A percentile compares a stretch with the other conserved stretches of the same genome.
These are phyloP conservation scores for Orthosia gracilis DNA, from an alignment of 2,888 invertebrate species.

Conservation along the genomic window DNA sequence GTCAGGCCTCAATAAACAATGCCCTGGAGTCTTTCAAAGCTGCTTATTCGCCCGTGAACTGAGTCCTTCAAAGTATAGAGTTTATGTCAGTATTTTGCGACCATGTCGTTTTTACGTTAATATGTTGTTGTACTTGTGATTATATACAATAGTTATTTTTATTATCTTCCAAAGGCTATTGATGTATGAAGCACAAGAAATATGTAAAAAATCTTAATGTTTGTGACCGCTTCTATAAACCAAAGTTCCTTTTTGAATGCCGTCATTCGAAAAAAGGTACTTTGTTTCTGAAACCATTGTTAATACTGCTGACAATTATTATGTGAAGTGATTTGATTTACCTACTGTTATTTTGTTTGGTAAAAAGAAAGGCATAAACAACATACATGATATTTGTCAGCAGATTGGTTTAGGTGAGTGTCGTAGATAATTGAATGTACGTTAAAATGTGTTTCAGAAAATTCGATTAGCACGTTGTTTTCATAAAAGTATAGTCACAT, in stretches of 20 bases:
- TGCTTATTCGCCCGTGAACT: slow-evolving; percentile 75
- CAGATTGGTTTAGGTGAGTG: neutral
- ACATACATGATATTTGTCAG: neutral
- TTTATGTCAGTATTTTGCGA: slow-evolving; percentile 74
- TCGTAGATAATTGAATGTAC: neutral
- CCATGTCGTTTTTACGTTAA: slow-evolving; percentile 49
- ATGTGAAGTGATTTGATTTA: neutral
- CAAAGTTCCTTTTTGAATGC: neutral
- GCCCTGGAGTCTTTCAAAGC: slow-evolving; percentile 76
- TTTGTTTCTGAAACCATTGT: neutral
- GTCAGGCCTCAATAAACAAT: slow-evolving; percentile 65
- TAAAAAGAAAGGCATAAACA: slow-evolving; percentile 8
- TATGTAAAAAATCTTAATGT: neutral
- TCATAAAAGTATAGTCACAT: slow-evolving; percentile 15
- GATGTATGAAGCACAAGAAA: slow-evolving; percentile 22
- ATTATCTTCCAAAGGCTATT: slow-evolving; percentile 38
- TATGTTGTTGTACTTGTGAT: slow-evolving; percentile 51
- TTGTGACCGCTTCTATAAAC: neutral
- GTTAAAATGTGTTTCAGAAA: slow-evolving; percentile 11
- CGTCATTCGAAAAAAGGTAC: neutral
- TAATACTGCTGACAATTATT: neutral
- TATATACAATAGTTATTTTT: slow-evolving; percentile 38
- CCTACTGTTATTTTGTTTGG: neutral
- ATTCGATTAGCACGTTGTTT: slow-evolving; percentile 3
- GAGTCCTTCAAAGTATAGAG: slow-evolving; percentile 52